phyloP scores from a whole-genome alignment of 2,113 vertebrate species.

The Scatophagus argus region DNA sequence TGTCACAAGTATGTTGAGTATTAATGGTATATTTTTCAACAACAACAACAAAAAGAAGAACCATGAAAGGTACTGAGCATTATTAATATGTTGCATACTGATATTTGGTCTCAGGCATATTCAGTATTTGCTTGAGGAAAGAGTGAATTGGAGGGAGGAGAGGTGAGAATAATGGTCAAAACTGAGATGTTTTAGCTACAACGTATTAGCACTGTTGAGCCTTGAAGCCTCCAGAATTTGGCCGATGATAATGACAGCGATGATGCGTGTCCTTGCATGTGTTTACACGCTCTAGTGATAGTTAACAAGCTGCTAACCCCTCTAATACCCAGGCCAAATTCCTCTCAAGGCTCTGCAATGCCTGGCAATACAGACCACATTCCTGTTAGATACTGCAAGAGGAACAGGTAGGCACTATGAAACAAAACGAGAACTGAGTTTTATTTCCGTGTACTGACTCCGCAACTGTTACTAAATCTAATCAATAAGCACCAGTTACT shows the following conservation, averaged over 20 bases:
- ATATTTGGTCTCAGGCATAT: not conserved
- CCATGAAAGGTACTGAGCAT: not conserved
- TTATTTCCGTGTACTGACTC: not conserved
- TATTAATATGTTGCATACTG: not conserved
- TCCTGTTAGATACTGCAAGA: constrained; percentile 6
- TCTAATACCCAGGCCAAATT: constrained; percentile 55
- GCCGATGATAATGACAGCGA: constrained; percentile 1
- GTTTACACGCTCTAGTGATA: not conserved
- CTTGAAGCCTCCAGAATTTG: not conserved
- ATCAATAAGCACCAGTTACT: not conserved
- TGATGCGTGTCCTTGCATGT: constrained; percentile 3
- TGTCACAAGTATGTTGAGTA: not conserved
- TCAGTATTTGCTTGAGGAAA: not conserved
- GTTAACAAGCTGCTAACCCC: constrained; percentile 66
- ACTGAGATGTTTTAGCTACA: not conserved
- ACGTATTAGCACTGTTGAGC: not conserved
- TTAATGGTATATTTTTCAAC: not conserved
- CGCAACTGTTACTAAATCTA: not conserved
- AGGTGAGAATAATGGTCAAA: not conserved
- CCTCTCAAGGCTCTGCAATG: constrained; percentile 39
- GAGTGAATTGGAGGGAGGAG: not conserved
- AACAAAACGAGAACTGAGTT: too few species aligned
- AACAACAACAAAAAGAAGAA: too few species aligned
- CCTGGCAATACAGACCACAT: constrained; percentile 19
- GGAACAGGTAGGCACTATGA: not conserved